Evolutionary conservation across 2,888 invertebrate genomes (phyloP).

Genomic region (Chironomus riparius): DNA sequence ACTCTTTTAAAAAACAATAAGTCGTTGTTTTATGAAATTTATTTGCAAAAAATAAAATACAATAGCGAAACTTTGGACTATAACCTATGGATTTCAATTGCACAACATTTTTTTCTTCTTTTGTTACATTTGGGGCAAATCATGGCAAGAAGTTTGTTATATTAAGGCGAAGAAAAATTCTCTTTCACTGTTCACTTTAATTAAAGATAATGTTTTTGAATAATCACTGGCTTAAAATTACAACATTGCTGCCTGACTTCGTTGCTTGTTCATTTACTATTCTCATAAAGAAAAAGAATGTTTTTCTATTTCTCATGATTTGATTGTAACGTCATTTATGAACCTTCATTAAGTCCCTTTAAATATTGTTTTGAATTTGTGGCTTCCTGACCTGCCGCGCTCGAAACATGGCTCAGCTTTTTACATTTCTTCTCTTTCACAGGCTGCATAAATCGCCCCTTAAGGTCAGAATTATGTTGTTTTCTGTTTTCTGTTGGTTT

Average conservation of each 20-base stretch:
- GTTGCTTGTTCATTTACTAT: not conserved
- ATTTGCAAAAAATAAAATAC: constrained; percentile 4
- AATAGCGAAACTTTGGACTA: constrained; percentile 26
- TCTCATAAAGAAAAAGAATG: not conserved
- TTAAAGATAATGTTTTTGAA: constrained; percentile 10
- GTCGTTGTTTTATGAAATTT: constrained; percentile 22
- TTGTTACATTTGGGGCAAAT: not conserved
- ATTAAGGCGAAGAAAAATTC: not conserved
- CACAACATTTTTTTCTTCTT: not conserved
- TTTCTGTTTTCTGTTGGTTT: constrained; percentile 21
- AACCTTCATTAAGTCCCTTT: constrained; percentile 25
- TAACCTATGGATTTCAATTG: constrained; percentile 17
- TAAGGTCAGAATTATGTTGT: constrained; percentile 26
- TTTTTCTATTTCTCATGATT: not conserved
- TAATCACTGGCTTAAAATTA: constrained; percentile 1
- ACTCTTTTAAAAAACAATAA: constrained; percentile 19
- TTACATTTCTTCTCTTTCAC: constrained; percentile 2
- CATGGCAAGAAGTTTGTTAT: not conserved
- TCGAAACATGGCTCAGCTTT: constrained; percentile 17
- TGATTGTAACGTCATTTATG: constrained; percentile 13
- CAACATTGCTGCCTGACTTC: not conserved
- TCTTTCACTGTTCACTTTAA: not conserved
- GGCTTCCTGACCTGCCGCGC: constrained; percentile 23
- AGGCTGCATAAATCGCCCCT: constrained; percentile 14
- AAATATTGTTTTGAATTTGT: constrained; percentile 25